Evolutionary conservation across 2,888 invertebrate species (phyloP).

Genomic region (Chironomus tentans): DNA sequence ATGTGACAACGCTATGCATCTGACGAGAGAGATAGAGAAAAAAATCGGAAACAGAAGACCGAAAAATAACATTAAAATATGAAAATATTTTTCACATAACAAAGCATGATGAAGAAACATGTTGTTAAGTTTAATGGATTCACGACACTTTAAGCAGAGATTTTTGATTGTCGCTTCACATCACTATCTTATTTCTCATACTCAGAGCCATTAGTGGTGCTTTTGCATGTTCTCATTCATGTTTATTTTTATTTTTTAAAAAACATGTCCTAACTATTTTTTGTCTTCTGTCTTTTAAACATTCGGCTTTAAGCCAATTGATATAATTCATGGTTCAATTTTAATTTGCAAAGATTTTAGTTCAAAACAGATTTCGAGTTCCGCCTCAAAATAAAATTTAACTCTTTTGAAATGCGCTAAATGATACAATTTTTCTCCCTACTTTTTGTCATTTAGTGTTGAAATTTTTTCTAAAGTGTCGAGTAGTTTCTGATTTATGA

Average conservation of each 20-base stretch:
- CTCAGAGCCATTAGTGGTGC: background rate
- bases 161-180: background rate
- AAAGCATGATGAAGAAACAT: background rate
- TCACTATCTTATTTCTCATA: background rate
- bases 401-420: too few relatives aligned
- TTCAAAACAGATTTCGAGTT: too few relatives aligned
- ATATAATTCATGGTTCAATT: too few relatives aligned
- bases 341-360: too few relatives aligned
- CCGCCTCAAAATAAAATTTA: too few relatives aligned
- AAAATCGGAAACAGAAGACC: background rate
- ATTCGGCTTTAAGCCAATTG: too few relatives aligned
- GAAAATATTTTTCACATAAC: background rate
- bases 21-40: background rate
- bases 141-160: background rate
- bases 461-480: background rate
- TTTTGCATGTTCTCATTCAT: background rate
- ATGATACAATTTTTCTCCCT: too few relatives aligned
- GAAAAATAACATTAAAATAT: conserved; percentile 3
- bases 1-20: background rate
- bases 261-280: too few relatives aligned
- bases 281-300: too few relatives aligned
- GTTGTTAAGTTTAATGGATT: conserved; percentile 1
- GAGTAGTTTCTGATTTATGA: background rate
- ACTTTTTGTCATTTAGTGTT: background rate
- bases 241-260: background rate